phyloP scores from a whole-genome alignment of 2,888 invertebrate species.

The Andrena trimmerana region DNA sequence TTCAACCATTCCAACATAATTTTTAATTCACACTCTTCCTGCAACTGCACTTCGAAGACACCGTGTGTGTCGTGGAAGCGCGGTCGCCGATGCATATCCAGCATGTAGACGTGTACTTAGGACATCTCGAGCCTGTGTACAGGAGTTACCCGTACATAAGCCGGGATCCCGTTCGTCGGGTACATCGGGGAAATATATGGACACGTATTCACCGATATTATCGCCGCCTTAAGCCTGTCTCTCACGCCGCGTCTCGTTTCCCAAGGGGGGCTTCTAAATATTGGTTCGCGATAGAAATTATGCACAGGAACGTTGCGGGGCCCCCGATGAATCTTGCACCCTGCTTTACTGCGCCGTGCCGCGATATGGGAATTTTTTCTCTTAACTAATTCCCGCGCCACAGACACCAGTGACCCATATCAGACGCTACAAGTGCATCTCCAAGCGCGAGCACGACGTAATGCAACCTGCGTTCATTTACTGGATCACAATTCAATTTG shows the following conservation, averaged over 20 bases:
- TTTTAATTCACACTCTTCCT: too few relatives aligned
- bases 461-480: constrained; percentile 1
- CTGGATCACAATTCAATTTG: constrained; percentile 31
- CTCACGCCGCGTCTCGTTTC: constrained; percentile 39
- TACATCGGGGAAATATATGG: constrained; percentile 64
- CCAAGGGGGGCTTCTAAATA: constrained; percentile 36
- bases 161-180: constrained; percentile 73
- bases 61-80: constrained; percentile 19
- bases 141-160: constrained; percentile 61
- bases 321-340: background rate
- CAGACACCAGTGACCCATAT: constrained; percentile 17
- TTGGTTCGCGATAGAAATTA: constrained; percentile 37
- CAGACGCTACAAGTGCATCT: constrained; percentile 6
- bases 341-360: background rate
- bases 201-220: constrained; percentile 63
- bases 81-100: constrained; percentile 52
- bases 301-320: constrained; percentile 17
- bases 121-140: constrained; percentile 54
- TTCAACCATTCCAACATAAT: too few relatives aligned
- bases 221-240: constrained; percentile 57
- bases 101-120: constrained; percentile 51
- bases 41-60: constrained; percentile 7
- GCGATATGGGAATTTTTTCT: constrained; percentile 5
- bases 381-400: background rate
- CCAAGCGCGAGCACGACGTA: constrained; percentile 4